Conservation (phyloP, 2,797 vertebrate species). For the Pseudocheirus occidentalis region DNA sequence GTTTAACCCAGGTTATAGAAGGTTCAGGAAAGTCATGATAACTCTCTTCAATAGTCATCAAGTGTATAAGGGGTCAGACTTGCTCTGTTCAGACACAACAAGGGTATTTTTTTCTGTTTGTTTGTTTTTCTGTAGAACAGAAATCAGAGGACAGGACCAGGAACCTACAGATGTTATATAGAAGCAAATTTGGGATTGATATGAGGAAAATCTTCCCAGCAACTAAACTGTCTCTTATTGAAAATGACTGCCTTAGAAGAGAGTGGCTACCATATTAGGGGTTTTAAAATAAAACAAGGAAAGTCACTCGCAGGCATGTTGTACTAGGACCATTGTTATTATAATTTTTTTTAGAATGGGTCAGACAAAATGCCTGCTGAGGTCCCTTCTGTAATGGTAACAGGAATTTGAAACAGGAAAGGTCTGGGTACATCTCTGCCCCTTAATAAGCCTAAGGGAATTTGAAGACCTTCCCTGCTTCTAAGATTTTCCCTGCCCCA, state of each 20-base stretch:
- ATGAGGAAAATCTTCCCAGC: neutral
- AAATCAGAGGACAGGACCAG: neutral
- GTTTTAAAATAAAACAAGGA: neutral
- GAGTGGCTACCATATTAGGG: too few species aligned
- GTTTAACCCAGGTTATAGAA: neutral
- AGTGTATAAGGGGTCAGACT: neutral
- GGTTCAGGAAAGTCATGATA: neutral
- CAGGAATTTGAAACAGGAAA: too few species aligned
- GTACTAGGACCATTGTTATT: too few species aligned
- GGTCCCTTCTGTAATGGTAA: neutral
- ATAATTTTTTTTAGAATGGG: neutral
- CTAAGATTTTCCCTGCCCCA: too few species aligned
- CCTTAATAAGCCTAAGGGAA: too few species aligned
- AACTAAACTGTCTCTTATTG: neutral
- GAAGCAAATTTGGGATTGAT: neutral
- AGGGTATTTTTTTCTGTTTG: neutral
- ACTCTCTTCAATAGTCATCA: neutral
- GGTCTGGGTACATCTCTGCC: too few species aligned
- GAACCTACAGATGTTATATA: neutral
- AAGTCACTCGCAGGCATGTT: too few species aligned
- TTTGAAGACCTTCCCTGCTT: too few species aligned
- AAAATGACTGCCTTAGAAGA: neutral
- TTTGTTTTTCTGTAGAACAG: neutral
- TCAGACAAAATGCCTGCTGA: neutral
- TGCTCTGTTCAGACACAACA: neutral